Evolutionary conservation across 2,113 vertebrate genomes (phyloP).

Genomic region (Triplophysa rosa): DNA sequence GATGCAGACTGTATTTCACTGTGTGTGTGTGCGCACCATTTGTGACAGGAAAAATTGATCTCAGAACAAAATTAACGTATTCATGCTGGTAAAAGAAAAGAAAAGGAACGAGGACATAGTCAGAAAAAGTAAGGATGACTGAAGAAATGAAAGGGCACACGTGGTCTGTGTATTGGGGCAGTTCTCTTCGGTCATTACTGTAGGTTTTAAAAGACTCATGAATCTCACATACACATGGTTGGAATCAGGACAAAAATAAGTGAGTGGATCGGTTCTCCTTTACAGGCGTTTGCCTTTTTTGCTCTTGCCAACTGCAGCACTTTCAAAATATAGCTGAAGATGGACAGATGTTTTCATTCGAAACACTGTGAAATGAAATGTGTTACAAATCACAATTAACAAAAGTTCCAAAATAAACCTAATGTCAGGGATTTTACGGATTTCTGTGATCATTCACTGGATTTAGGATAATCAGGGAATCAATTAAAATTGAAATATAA

Average conservation of each 20-base stretch:
- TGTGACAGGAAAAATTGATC: neutral
- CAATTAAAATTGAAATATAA: neutral
- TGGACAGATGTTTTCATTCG: slow-evolving; percentile 29
- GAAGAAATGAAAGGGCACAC: neutral
- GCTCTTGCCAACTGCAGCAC: slow-evolving; percentile 8
- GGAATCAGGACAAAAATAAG: slow-evolving; percentile 35
- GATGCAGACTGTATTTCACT: slow-evolving; percentile 10
- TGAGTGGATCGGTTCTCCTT: slow-evolving; percentile 17
- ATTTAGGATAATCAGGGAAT: slow-evolving; percentile 7
- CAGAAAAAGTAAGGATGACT: neutral
- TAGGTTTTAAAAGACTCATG: slow-evolving; percentile 32
- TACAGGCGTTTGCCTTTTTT: neutral
- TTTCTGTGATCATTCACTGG: neutral
- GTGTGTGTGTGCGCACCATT: slow-evolving; percentile 8
- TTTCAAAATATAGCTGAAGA: slow-evolving; percentile 12
- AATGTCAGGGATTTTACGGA: neutral
- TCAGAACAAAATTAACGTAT: neutral
- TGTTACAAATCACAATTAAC: neutral
- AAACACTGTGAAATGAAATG: slow-evolving; percentile 6
- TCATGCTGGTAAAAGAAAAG: slow-evolving; percentile 24
- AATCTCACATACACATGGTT: slow-evolving; percentile 16
- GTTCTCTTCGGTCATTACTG: slow-evolving; percentile 12
- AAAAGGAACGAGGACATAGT: slow-evolving; percentile 29
- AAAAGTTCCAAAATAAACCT: neutral
- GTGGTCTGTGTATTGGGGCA: slow-evolving; percentile 1